These are phyloP conservation scores for Drosophila tripunctata DNA, from an alignment of 2,888 invertebrate species.

Conservation along the genomic window DNA sequence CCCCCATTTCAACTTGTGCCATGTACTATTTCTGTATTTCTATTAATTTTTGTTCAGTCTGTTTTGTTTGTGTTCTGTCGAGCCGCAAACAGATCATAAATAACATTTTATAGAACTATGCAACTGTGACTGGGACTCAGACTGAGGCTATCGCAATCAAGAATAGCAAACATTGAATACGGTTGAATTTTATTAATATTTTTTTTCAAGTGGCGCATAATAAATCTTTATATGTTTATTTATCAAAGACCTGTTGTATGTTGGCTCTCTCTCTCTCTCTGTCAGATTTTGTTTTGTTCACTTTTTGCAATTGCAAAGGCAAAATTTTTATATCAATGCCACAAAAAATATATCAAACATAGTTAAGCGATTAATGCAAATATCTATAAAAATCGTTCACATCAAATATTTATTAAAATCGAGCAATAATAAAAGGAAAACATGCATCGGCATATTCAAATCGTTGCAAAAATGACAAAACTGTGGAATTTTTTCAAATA, in stretches of 20 bases:
- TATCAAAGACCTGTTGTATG: conserved; percentile 44
- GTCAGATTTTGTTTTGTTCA: conserved; percentile 4
- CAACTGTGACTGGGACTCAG: conserved; percentile 2
- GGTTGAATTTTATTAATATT: conserved; percentile 45
- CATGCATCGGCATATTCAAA: conserved; percentile 4
- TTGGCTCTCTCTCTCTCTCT: conserved; percentile 27
- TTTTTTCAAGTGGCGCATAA: conserved; percentile 37
- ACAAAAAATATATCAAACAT: conserved; percentile 9
- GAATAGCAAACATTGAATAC: conserved; percentile 4
- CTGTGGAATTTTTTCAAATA: conserved; percentile 24
- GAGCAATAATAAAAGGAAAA: conserved; percentile 2
- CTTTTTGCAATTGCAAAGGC: conserved; percentile 29
- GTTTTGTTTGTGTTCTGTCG: conserved; percentile 1
- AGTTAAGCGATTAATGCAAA: conserved; percentile 48
- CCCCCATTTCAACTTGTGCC: conserved; percentile 27
- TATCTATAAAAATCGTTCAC: conserved; percentile 30
- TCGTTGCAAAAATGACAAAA: conserved; percentile 8
- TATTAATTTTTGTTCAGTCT: conserved; percentile 20
- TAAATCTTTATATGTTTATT: conserved; percentile 62
- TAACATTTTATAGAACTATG: conserved; percentile 49
- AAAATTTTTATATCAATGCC: conserved; percentile 33
- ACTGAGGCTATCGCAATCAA: conserved; percentile 34
- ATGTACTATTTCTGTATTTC: conserved; percentile 12
- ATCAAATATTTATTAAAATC: conserved; percentile 16
- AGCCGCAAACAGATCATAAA: conserved; percentile 37